phyloP scores from a whole-genome alignment of 2,888 invertebrate species.

The Aradus depressus region DNA sequence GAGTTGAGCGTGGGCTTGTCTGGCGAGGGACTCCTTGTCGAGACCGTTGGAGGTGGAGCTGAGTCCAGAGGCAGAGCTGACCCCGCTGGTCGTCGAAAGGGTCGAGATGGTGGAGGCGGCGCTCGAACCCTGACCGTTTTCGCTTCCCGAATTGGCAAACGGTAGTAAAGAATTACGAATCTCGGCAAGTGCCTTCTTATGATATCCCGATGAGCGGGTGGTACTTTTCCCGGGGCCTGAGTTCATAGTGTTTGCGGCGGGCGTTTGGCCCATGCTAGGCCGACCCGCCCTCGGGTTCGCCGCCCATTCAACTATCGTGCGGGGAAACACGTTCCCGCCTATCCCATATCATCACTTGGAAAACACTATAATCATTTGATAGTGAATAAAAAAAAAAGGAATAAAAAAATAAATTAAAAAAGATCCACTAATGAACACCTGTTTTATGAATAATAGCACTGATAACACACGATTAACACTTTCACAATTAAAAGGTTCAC shows the following conservation, averaged over 20 bases:
- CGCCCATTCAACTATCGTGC: constrained; percentile 21
- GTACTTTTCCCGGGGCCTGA: constrained; percentile 46
- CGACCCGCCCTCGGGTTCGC: constrained; percentile 30
- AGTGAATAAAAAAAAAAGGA: too few relatives aligned
- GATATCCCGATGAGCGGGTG: constrained; percentile 66
- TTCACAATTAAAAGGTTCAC: constrained; percentile 11
- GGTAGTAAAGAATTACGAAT: constrained; percentile 72
- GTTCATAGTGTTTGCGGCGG: constrained; percentile 41
- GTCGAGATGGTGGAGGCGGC: constrained; percentile 63
- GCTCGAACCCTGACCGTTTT: constrained; percentile 55
- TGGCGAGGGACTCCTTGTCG: constrained; percentile 53
- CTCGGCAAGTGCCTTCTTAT: constrained; percentile 77
- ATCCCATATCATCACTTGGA: constrained; percentile 17
- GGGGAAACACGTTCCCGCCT: constrained; percentile 20
- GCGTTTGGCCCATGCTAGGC: constrained; percentile 46
- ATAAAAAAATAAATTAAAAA: too few relatives aligned
- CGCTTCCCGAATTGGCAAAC: constrained; percentile 47
- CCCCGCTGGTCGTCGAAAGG: constrained; percentile 49
- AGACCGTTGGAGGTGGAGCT: constrained; percentile 47
- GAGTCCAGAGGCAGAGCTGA: constrained; percentile 48
- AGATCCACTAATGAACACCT: too few relatives aligned
- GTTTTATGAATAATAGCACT: too few relatives aligned
- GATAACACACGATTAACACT: constrained; percentile 6
- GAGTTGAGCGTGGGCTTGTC: constrained; percentile 54
- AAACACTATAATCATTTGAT: constrained; percentile 5